A percentile compares a stretch with the other conserved stretches of the same genome.
phyloP scores from a whole-genome alignment of 2,797 vertebrate genomes.

The Ptychadena robeensis region DNA sequence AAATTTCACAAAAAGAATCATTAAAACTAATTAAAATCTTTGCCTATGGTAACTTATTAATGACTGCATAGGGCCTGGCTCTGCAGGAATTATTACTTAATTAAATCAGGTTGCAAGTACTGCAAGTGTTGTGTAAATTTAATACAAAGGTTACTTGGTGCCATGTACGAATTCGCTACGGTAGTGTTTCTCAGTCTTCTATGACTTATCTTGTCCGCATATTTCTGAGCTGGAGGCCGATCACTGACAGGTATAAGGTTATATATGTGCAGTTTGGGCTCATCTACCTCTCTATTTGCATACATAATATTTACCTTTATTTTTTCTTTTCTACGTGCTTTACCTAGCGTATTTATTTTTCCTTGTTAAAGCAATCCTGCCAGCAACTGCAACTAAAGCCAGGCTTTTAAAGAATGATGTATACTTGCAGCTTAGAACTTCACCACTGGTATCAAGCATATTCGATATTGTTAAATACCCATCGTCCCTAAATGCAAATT shows the following conservation, averaged over 20 bases:
- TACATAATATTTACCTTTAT: neutral
- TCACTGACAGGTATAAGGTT: neutral
- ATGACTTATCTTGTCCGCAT: neutral
- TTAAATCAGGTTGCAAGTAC: slow-evolving; percentile 40
- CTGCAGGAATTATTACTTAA: slow-evolving; percentile 54
- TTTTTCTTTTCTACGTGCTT: too few species aligned
- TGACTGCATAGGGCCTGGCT: slow-evolving; percentile 24
- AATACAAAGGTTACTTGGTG: slow-evolving; percentile 7
- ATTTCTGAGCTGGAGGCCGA: neutral
- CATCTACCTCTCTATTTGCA: neutral
- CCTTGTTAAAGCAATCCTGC: neutral
- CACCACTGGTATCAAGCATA: too few species aligned
- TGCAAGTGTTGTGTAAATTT: slow-evolving; percentile 42
- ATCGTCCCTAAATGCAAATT: too few species aligned
- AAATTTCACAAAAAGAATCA: slow-evolving; percentile 44
- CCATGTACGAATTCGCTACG: neutral
- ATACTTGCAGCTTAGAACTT: neutral
- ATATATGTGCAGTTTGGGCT: neutral
- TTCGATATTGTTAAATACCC: too few species aligned
- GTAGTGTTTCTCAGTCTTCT: neutral
- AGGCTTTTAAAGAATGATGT: neutral
- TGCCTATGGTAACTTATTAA: slow-evolving; percentile 50
- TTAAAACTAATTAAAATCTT: slow-evolving; percentile 55
- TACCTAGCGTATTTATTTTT: neutral
- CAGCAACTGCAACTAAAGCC: neutral